phyloP scores from a whole-genome alignment of 2,797 vertebrate genomes.

The Poeciliopsis infans region DNA sequence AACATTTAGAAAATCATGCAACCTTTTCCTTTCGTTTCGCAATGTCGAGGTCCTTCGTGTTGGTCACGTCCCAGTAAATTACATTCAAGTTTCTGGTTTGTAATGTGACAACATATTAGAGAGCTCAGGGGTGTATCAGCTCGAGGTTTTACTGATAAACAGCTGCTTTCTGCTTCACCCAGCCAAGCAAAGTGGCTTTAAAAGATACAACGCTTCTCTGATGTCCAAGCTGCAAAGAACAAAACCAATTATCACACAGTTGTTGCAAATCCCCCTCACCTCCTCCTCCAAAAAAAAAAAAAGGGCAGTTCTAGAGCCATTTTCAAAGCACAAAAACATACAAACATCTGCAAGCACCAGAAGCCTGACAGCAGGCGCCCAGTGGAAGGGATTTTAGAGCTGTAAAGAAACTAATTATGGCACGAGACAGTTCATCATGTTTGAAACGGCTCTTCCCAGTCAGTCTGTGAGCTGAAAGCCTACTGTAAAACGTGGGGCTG shows the following conservation, averaged over 20 bases:
- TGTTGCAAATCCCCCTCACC: not conserved
- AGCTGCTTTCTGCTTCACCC: not conserved
- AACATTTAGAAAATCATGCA: not conserved
- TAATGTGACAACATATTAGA: not conserved
- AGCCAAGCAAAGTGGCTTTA: not conserved
- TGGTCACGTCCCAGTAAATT: not conserved
- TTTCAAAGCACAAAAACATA: constrained; percentile 22
- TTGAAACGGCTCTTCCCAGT: constrained; percentile 39
- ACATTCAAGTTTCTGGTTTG: not conserved
- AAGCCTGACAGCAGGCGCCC: constrained; percentile 20
- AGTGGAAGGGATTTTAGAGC: constrained; percentile 26
- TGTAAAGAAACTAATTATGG: constrained; percentile 43
- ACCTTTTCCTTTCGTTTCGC: not conserved
- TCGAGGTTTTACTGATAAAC: not conserved
- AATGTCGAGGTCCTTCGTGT: not conserved
- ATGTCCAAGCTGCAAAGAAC: not conserved
- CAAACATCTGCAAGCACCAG: constrained; percentile 31
- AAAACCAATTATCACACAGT: constrained; percentile 10
- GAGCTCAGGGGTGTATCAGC: not conserved
- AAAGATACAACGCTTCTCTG: not conserved
- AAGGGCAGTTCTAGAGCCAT: constrained; percentile 2
- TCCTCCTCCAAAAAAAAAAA: not conserved
- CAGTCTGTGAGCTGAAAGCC: constrained; percentile 45
- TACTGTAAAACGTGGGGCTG: constrained; percentile 50
- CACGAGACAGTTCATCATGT: constrained; percentile 45